Base-by-base conservation (phyloP, 1,140 invertebrate species). In the Drosophila athabasca region DNA sequence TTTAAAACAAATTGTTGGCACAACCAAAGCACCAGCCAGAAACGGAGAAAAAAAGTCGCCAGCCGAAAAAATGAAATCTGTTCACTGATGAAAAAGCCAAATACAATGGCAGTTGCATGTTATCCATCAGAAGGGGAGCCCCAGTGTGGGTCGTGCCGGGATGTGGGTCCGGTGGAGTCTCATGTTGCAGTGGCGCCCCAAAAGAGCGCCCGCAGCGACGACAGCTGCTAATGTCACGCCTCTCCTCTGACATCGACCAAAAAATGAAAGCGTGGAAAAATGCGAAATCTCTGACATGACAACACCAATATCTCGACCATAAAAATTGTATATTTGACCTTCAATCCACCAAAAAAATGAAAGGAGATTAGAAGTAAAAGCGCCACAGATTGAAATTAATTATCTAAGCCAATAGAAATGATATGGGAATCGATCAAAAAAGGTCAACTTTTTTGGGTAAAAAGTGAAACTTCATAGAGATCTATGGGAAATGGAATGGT, bases 151-250 rank as follows among this genome's bases (percentile, higher is more conserved):
- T 17, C 41, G 13, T 5, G 24, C 5, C 49, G 51, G 52, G 39
- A 55, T 54, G 44, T 22, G 48, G 17, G 49, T 53, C 17, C 17
- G 5, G 22, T 58, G 46, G 51, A 13, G 53, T 58, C 51, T 60
- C 69, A 79, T 74, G 73, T 77, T 78, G 68, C 68, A 53, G 39
- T 67, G 65, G 54, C 54, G 44, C 46, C 57, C 60, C 68, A 59
- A 85, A 71, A 57, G 51, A 70, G 31, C 54, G 64, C 73, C 62
- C 44, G 48, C 59, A 60, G 62, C 50, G 60, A 48, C 57, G 57
- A 87, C 78, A 88, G 78, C 82, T 87, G 78, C 82, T 76, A 79
- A 79, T 88, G 83, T 87, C 74, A 87, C 82, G 78, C 62, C 82
- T 75, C 60, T 66, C n/a, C 22, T 26, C 65, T 74, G 82, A 81